These are phyloP conservation scores for Halcyon malimbica DNA, from an alignment of 2,113 vertebrate genomes.

Conservation along the genomic window DNA sequence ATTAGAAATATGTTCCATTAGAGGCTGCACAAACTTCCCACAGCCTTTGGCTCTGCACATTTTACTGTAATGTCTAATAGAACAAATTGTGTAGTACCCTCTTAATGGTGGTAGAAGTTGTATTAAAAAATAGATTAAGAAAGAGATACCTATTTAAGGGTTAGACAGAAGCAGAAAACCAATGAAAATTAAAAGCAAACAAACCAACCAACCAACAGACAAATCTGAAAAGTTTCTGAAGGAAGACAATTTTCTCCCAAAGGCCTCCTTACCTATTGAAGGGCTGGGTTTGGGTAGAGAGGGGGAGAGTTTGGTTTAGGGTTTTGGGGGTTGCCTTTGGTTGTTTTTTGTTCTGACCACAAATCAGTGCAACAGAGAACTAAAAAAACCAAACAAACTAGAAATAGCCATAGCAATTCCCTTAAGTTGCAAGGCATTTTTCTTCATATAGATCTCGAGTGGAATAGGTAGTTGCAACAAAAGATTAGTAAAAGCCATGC, in stretches of 20 bases:
- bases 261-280: not conserved
- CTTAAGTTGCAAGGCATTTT: not conserved
- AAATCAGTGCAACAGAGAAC: not conserved
- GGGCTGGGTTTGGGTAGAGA: not conserved
- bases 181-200: not conserved
- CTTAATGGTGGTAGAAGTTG: not conserved
- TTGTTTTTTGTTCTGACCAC: not conserved
- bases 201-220: too few relatives aligned
- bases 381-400: not conserved
- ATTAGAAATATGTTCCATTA: not conserved
- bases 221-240: not conserved
- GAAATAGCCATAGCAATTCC: not conserved
- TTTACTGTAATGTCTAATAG: not conserved
- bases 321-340: not conserved
- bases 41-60: not conserved
- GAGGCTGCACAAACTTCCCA: not conserved
- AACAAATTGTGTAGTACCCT: not conserved
- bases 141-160: not conserved
- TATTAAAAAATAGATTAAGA: not conserved
- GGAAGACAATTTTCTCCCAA: not conserved
- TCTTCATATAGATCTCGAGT: not conserved
- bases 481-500: not conserved
- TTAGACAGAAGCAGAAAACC: not conserved
- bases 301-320: not conserved
- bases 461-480: not conserved